Base-by-base conservation (phyloP, 2,797 vertebrate genomes). In the Balearica regulorum region DNA sequence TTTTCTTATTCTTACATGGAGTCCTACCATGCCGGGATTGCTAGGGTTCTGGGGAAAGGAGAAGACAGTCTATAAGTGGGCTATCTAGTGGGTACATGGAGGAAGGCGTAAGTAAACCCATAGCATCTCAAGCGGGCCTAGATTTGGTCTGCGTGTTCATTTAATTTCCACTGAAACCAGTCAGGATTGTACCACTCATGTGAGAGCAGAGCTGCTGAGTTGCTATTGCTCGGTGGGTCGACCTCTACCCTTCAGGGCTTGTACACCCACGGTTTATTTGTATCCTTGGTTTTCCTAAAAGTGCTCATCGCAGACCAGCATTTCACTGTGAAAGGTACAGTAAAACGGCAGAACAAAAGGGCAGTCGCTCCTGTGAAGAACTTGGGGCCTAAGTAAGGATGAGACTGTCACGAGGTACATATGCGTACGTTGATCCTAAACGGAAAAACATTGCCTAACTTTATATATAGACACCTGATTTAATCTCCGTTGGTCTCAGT, bases 341-440 rank as follows among this genome's bases (percentile, higher is more conserved):
- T 25, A 21, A 31, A 62, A 72, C 43, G 18, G 22, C 58, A 71
- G 58, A 81, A 48, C 37, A 24, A 29, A 55, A 62, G 73, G 44
- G 21, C 11, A 7, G 0, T 43, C 48, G 48, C 17, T 57, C n/a
- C 61, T 17, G 26, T 11, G 21, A 81, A 57, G 65, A 72, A 17
- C 41, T 39, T 39, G 1, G 16, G 80, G 58, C 51, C 18, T 25
- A 31, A 58, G 21, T 29, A 29, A 55, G 44, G 81, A 31, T 39
- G 46, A 46, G 51, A 16, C 19, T 14, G 3, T 31, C 29, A 3
- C 3, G 14, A 16, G 48, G 13, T 39, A 1, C 0, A 0, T 25
- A 37, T 8, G 2, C 0, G 0, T 6, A 5, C 26, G 0, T 43
- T 2, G 11, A 6, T 49, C 31, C n/a, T 13, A 3, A 29, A n/a